These are phyloP conservation scores for Drosophila quasianomalipes DNA, from an alignment of 2,888 invertebrate species.

Conservation along the genomic window DNA sequence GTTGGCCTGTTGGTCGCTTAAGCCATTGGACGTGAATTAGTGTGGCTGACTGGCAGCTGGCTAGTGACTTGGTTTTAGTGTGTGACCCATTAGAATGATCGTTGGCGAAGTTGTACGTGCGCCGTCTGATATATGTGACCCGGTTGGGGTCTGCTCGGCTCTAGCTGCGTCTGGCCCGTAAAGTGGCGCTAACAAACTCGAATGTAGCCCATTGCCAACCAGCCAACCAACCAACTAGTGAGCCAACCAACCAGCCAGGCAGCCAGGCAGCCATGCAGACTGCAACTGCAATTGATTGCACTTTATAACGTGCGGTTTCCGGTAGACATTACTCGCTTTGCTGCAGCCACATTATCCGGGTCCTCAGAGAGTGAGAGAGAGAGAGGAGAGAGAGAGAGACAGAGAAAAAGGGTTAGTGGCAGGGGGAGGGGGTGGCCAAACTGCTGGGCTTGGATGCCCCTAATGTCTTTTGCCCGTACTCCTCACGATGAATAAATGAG, in stretches of 20 bases:
- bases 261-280: constrained; percentile 34
- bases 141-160: constrained; percentile 40
- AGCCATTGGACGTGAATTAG: constrained; percentile 75
- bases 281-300: constrained; percentile 81
- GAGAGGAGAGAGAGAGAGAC: constrained; percentile 12
- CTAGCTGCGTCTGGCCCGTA: constrained; percentile 54
- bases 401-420: constrained; percentile 8
- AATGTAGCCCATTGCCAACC: constrained; percentile 59
- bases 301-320: constrained; percentile 82
- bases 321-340: constrained; percentile 79
- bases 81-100: constrained; percentile 81
- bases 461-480: constrained; percentile 74
- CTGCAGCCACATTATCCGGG: constrained; percentile 65
- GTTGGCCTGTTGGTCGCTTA: constrained; percentile 38
- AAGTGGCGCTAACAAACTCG: constrained; percentile 73
- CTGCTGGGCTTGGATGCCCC: constrained; percentile 56
- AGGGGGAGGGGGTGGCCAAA: constrained; percentile 25
- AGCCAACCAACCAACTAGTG: constrained; percentile 15
- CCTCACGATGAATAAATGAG: constrained; percentile 75
- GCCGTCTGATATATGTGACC: constrained; percentile 70
- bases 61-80: constrained; percentile 65
- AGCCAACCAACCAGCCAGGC: background rate
- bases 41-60: constrained; percentile 57
- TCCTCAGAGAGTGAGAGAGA: constrained; percentile 17
- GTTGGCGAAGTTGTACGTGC: constrained; percentile 77